Base-by-base conservation (phyloP, 1,140 invertebrate species). In the Anastatus disparis region DNA sequence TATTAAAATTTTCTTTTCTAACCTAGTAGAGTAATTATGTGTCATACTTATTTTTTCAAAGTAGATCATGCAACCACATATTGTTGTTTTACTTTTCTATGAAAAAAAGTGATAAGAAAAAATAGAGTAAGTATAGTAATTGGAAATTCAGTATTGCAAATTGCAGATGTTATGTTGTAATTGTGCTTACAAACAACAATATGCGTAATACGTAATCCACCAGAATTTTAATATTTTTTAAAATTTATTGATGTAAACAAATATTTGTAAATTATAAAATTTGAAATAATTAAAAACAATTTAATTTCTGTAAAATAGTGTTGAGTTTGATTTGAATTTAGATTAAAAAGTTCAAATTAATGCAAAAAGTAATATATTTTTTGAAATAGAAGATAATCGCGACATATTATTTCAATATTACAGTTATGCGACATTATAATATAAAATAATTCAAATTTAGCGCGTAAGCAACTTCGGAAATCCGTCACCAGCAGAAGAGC, bases 1-100 rank as follows among this genome's bases (percentile, higher is more conserved):
- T 48, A 56, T 68, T 59, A 44, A 53, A 61, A 61, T 69, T 61
- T 44, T 69, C 44, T 61, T 61, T 61, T 26, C 42, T 22, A 40
- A 1, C 2, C 40, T 40, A 44, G 8, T 15, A 4, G 2, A n/a
- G n/a, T n/a, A n/a, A 42, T 26, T 48, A 15, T n/a, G 1, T 20
- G 17, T 22, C 58, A 20, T 15, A 35, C n/a, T n/a, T n/a, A n/a
- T n/a, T n/a, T 13, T 50, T 50, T 59, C 3, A 20, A 68, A 68
- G 53, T 50, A 68, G 42, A 38, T 38, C 42, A 48, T 50, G 8
- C 15, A 42, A n/a, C n/a, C n/a, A n/a, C n/a, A 50, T 17, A 3
- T 59, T 27, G 1, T 13, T 44, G 26, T 0, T 35, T 0, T n/a
- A 29, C 40, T 31, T 48, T n/a, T n/a, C n/a, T n/a, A n/a, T n/a